phyloP scores from a whole-genome alignment of 2,797 vertebrate genomes.

The Knipowitschia caucasica region DNA sequence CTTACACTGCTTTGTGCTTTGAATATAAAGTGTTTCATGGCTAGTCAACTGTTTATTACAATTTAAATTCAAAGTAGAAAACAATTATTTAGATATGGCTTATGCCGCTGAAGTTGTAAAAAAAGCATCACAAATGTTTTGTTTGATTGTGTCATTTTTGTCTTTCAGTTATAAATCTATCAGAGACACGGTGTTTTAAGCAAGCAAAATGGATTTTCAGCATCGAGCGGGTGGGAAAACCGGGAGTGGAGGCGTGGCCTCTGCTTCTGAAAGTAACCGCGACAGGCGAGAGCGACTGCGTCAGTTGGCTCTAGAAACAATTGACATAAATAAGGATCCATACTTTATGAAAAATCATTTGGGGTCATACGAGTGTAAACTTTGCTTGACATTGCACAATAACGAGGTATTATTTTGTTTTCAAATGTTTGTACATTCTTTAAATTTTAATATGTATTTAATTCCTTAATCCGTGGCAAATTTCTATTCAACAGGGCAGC shows the following conservation, averaged over 20 bases:
- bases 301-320: conserved; percentile 93
- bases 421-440: too few species aligned
- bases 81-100: too few species aligned
- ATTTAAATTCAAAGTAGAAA: too few species aligned
- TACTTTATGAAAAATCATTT: conserved; percentile 99
- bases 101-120: too few species aligned
- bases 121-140: background rate
- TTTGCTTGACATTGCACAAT: conserved; percentile 96
- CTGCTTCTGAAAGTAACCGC: conserved; percentile 92
- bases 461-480: background rate
- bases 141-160: background rate
- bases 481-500: conserved; percentile 80
- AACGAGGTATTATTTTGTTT: too few species aligned
- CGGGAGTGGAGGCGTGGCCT: conserved; percentile 93
- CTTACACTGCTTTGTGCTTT: too few species aligned
- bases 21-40: too few species aligned
- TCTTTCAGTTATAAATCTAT: background rate
- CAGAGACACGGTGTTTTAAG: conserved; percentile 14
- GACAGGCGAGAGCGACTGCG: conserved; percentile 89
- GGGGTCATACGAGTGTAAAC: conserved; percentile 97
- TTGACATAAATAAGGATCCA: conserved; percentile 98
- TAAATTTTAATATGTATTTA: background rate
- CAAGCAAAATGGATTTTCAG: conserved; percentile 95
- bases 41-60: too few species aligned
- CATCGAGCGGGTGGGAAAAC: conserved; percentile 96